Conservation (phyloP, 2,888 invertebrate genomes). For the Molorchus minor region DNA sequence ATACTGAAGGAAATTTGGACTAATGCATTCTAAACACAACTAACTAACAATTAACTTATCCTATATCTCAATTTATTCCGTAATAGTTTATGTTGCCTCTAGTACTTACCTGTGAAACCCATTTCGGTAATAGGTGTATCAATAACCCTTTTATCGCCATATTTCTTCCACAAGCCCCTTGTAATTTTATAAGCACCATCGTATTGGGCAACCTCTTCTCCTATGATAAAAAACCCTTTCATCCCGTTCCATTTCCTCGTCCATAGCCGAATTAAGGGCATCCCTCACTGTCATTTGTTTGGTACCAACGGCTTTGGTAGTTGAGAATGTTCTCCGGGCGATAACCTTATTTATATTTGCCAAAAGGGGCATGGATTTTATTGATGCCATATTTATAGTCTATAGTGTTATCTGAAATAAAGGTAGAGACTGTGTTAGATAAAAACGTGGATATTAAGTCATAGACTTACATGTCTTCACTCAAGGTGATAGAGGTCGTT, state of each 20-base stretch:
- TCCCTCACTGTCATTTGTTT: conserved; percentile 93
- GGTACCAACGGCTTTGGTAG: conserved; percentile 61
- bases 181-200: conserved; percentile 97
- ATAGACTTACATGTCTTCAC: conserved; percentile 36
- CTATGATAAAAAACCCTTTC: too few relatives aligned
- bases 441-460: conserved; percentile 22
- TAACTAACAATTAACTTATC: too few relatives aligned
- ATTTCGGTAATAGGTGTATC: conserved; percentile 99
- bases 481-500: conserved; percentile 53
- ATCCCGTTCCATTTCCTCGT: conserved; percentile 96
- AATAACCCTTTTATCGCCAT: conserved; percentile 94
- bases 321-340: conserved; percentile 65
- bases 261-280: conserved; percentile 94
- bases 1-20: too few relatives aligned
- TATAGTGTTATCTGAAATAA: conserved; percentile 22
- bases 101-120: conserved; percentile 85
- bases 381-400: conserved; percentile 49
- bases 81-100: too few relatives aligned
- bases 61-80: too few relatives aligned
- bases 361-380: conserved; percentile 49
- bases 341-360: conserved; percentile 54
- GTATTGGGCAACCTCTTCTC: conserved; percentile 98
- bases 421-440: conserved; percentile 24
- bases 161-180: conserved; percentile 97
- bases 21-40: too few relatives aligned